Evolutionary conservation across 2,888 invertebrate genomes (phyloP), one percentile per base, ranked within the genome.

Genomic region (Tridacna gigas): DNA sequence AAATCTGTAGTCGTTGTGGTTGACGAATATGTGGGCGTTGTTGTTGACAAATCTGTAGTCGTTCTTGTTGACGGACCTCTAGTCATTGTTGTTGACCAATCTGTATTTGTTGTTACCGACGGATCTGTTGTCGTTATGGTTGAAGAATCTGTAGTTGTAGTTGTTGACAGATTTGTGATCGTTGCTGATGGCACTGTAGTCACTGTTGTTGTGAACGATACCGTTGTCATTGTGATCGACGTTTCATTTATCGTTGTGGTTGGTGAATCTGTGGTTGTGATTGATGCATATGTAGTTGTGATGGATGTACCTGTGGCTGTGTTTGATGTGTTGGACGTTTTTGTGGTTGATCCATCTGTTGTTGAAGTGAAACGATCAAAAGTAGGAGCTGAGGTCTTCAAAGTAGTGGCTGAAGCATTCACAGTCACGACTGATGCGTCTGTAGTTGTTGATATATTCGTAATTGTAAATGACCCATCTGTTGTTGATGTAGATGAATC

Each of bases 401-500:
- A 60, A 15, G 60, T n/a, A 60, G 60, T 60, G 18, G 5, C 60
- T 60, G 7, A 5, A n/a, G 60, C 22, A 60, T 7, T 4, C 18
- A n/a, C 60, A 60, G 60, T 60, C 22, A 15, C 18, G n/a, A 22
- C 4, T 61, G 61, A 15, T 61, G 61, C 12, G 11, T 2, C n/a
- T 2, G 0, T n/a, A 61, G 61, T 22, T 0, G 61, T 61, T 61
- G 61, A n/a, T n/a, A n/a, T n/a, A 20, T n/a, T 25, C n/a, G 61
- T 20, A 22, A 51, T 66, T 28, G 66, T 74, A 12, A 51, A 22
- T 15, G 80, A 12, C 26, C 11, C 45, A 5, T 37, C 45, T 51
- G 75, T 67, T 60, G 74, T 74, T 80, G 80, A 37, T 56, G 75
- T 13, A 28, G 67, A n/a, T 74, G 51, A 47, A 22, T 56, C 51